Conservation (phyloP, 2,113 vertebrate species). For the Cichladusa arquata region DNA sequence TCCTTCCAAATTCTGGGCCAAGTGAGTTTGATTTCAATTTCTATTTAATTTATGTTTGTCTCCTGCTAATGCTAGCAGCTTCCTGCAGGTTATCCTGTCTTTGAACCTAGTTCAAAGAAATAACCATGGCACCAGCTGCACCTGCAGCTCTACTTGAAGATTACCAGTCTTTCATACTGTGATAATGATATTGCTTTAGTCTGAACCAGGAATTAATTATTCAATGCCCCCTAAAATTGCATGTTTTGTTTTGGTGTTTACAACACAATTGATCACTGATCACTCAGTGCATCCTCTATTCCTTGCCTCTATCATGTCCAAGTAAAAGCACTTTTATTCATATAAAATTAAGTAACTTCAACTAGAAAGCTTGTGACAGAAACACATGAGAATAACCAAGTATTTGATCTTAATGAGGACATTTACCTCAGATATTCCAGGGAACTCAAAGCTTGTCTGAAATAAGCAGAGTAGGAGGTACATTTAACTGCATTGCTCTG, state of each 20-base stretch:
- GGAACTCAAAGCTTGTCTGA: not conserved
- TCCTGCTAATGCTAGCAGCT: not conserved
- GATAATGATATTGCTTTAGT: not conserved
- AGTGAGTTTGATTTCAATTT: not conserved
- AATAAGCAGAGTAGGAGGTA: not conserved
- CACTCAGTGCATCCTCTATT: not conserved
- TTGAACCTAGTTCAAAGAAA: not conserved
- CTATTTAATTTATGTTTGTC: not conserved
- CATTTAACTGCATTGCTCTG: not conserved
- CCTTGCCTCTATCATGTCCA: not conserved
- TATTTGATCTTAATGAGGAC: not conserved
- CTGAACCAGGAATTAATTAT: not conserved
- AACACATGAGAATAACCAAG: not conserved
- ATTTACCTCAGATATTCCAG: not conserved
- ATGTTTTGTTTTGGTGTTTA: not conserved
- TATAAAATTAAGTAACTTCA: not conserved
- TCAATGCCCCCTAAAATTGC: not conserved
- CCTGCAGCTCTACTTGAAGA: not conserved
- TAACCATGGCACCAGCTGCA: not conserved
- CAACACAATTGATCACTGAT: not conserved
- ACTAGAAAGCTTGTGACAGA: not conserved
- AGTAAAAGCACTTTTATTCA: not conserved
- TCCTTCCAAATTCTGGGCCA: not conserved
- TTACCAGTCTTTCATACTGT: not conserved
- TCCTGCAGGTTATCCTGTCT: not conserved